A percentile compares a stretch with the other conserved stretches of the same genome.
Evolutionary conservation across 23 tunicate genomes (phyloP).

Genomic region (Phallusia fumigata): DNA sequence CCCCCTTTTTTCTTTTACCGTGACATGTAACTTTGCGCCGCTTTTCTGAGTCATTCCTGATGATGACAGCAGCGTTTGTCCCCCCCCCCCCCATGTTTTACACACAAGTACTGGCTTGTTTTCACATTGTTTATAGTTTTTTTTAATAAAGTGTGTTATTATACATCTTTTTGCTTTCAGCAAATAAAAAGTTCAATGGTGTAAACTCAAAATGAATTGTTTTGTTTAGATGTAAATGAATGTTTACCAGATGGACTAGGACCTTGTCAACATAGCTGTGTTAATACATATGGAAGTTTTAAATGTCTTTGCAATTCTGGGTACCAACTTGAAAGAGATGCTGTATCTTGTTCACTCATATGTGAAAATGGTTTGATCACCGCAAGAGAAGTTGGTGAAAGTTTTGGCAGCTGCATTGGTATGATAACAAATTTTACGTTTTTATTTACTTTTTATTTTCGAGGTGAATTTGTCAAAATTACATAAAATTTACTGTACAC

Average conservation of each 20-base stretch:
- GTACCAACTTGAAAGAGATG: slow-evolving; percentile 17
- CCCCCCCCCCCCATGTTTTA: no score
- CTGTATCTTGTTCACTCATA: not conserved
- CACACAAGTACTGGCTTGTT: no score
- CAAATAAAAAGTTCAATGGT: no score
- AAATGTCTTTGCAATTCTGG: slow-evolving; percentile 54
- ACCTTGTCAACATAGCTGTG: slow-evolving; percentile 48
- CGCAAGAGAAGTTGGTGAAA: not conserved
- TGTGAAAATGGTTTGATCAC: not conserved
- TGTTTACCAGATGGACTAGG: slow-evolving; percentile 22
- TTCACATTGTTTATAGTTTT: no score
- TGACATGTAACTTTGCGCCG: no score
- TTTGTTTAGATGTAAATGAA: not conserved
- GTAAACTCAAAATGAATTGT: no score
- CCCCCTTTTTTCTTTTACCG: no score
- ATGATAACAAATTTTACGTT: not conserved
- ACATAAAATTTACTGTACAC: no score
- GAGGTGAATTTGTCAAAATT: no score
- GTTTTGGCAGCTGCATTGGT: not conserved
- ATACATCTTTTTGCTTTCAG: no score
- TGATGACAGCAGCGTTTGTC: no score
- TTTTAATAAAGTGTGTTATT: not conserved
- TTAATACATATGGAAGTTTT: slow-evolving; percentile 62
- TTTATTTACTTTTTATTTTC: not conserved
- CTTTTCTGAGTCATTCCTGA: no score